A percentile compares a stretch with the other conserved stretches of the same genome.
Evolutionary conservation across 2,113 vertebrate genomes (phyloP).

Genomic region (Ploceus nigricollis): DNA sequence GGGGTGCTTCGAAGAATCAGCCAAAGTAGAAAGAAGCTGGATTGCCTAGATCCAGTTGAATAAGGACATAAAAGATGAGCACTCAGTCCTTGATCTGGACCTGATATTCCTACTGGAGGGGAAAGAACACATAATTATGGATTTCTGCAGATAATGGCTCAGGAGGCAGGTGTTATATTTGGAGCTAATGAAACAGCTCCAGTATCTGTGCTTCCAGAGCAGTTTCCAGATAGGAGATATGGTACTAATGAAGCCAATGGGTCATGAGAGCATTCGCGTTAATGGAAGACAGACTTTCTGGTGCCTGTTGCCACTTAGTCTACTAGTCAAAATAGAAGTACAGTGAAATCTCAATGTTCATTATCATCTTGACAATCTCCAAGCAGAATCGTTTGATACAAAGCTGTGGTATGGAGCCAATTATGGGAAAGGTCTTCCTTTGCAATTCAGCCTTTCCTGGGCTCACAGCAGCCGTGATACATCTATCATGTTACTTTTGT

Average conservation of each 20-base stretch:
- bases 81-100: background rate
- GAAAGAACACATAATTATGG: background rate
- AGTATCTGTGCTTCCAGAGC: background rate
- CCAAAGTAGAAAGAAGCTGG: background rate
- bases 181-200: conserved; percentile 8
- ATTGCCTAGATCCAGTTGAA: background rate
- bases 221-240: background rate
- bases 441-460: background rate
- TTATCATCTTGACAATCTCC: conserved; percentile 4
- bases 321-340: conserved; percentile 15
- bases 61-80: background rate
- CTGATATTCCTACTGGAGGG: background rate
- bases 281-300: background rate
- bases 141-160: conserved; percentile 4
- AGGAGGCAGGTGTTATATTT: background rate
- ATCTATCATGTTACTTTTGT: background rate
- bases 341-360: conserved; percentile 20
- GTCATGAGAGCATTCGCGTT: background rate
- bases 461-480: background rate
- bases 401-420: background rate
- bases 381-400: background rate
- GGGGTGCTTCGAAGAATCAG: background rate
- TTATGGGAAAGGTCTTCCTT: conserved; percentile 21
- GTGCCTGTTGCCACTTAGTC: conserved; percentile 18
- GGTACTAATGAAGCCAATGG: conserved; percentile 12